Evolutionary conservation across 37 sponge, comb jelly and placozoan genomes (phyloP).

Genomic region (Aplysina aerophoba): DNA sequence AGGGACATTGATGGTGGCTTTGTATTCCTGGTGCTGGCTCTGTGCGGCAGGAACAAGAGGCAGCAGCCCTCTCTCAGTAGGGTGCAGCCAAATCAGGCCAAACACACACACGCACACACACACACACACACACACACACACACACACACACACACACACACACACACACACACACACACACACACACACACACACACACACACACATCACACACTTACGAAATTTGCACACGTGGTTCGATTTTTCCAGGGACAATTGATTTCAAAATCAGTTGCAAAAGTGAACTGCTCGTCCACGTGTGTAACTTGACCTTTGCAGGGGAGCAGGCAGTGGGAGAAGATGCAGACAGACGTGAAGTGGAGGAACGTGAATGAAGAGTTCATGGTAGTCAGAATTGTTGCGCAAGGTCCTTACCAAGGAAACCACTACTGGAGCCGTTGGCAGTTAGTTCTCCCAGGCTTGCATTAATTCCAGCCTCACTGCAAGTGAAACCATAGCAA

Average conservation of each 20-base stretch:
- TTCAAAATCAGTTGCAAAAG: slow-evolving; percentile 1
- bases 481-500: background rate
- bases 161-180: too few relatives aligned
- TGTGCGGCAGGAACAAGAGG: background rate
- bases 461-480: slow-evolving; percentile 14
- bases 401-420: slow-evolving; percentile 5
- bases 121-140: too few relatives aligned
- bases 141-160: too few relatives aligned
- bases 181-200: background rate
- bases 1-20: background rate
- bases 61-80: too few relatives aligned
- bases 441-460: slow-evolving; percentile 9
- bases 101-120: too few relatives aligned
- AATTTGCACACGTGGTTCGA: background rate
- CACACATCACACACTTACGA: background rate
- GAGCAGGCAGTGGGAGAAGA: too few relatives aligned
- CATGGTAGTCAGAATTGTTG: too few relatives aligned
- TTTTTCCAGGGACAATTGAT: background rate
- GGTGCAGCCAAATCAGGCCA: too few relatives aligned
- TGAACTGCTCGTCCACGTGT: background rate
- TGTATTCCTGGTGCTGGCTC: background rate
- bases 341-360: too few relatives aligned
- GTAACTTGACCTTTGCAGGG: background rate
- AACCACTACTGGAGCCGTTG: background rate
- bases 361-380: too few relatives aligned